Base-by-base conservation (phyloP, 2,113 vertebrate genomes). In the Leucoraja erinaceus region DNA sequence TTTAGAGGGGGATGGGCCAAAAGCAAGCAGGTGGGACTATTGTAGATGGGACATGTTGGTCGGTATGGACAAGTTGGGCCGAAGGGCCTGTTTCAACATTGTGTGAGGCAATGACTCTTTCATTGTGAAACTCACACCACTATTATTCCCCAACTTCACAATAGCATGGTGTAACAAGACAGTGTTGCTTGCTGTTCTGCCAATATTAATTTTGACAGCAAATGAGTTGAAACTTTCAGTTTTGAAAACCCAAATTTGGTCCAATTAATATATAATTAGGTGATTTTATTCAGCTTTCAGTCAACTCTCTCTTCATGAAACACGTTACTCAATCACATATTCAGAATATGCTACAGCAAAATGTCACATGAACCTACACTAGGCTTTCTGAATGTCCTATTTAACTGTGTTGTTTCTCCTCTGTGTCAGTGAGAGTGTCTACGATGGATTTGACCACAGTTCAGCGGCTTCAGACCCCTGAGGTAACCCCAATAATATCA, bases 401-500 rank as follows among this genome's bases (percentile, higher is more conserved):
- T 91, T 91, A 54, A 91, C 25, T 59, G 31, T 47, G 72, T 91
- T 70, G 90, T 28, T 91, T 91, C 90, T 70, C 59, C 66, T 5
- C 14, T 63, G 28, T 59, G 18, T 25, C 33, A 47, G 33, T 74
- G 38, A 72, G n/a, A 91, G 33, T 72, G 33, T 47, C 31, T 12
- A 22, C 31, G 18, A 66, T 68, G 63, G 31, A 22, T 54, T 4
- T 31, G 61, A 68, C 33, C 66, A 74, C 33, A 72, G 90, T 54
- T 91, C 38, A 54, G 33, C 22, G 68, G 5, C 33, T 47, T 25
- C 33, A 74, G 33, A 31, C 38, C 90, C 68, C 20, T 74, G 90
- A 47, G 54, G 66, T 25, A 47, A 72, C 90, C 38, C 72, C 25
- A 72, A 25, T 54, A 91, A 74, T 70, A 14, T 74, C 38, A 70